Base-by-base conservation (phyloP, 2,113 vertebrate genomes). In the Murina feae region DNA sequence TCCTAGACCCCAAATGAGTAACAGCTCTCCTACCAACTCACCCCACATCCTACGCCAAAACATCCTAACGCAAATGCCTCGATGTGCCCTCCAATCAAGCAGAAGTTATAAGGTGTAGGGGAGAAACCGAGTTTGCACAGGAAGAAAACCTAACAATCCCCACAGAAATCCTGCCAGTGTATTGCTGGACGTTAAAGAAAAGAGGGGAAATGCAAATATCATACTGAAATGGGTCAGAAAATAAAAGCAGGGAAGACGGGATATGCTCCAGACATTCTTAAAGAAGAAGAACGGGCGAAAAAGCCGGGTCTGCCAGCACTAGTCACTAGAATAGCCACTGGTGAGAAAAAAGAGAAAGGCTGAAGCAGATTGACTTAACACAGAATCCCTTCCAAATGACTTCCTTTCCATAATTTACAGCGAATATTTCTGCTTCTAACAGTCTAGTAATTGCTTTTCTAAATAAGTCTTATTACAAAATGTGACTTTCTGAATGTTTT, bases 371-470 rank as follows among this genome's bases (percentile, higher is more conserved):
- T 35, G 51, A 83, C 13, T 72, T 42, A 69, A 95, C 20, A 30
- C 10, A 78, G 17, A 94, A 65, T 55, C 42, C 66, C 47, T 97
- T 75, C 44, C 69, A 69, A 95, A 58, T 32, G 10, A 47, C 47
- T 9, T 0, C 53, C 82, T 69, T 90, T 71, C 80, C 3, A 13
- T 75, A 47, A 87, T 55, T 69, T 55, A 66, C 9, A 93, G 75
- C 63, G 83, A 91, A 68, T 18, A 10, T 60, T 97, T 88, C 90
- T 85, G 55, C 58, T 82, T 93, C 16, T 82, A 92, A 47, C 55
- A 74, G 12, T 16, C 85, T 88, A 86, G 69, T 79, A 85, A 86
- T 49, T 63, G 16, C 6, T 78, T 55, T 72, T 90, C 60, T 20
- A 87, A 90, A 44, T 65, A 80, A 89, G 87, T 60, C 35, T 76